phyloP scores from a whole-genome alignment of 2,888 invertebrate genomes.

The Conops quadrifasciatus region DNA sequence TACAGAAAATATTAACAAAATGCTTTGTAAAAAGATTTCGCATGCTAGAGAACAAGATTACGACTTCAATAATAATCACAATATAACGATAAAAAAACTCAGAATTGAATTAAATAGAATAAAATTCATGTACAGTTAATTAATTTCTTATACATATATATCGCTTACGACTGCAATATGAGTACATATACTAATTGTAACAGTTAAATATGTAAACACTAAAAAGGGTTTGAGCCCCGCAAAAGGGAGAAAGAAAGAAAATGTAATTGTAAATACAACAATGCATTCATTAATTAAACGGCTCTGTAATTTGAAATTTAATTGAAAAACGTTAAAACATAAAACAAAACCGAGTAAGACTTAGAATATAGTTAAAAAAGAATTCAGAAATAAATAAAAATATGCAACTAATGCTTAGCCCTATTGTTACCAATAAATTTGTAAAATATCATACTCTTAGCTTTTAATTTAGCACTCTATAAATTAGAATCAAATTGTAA shows the following conservation, averaged over 20 bases:
- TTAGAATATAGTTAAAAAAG: background rate
- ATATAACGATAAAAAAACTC: conserved; percentile 57
- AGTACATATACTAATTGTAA: conserved; percentile 35
- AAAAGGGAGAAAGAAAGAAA: conserved; percentile 18
- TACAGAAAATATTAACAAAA: conserved; percentile 44
- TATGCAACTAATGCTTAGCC: background rate
- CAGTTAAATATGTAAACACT: conserved; percentile 34
- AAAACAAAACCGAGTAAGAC: no score
- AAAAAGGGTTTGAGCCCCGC: background rate
- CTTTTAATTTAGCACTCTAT: conserved; percentile 31
- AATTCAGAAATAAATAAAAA: background rate
- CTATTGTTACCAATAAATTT: conserved; percentile 1
- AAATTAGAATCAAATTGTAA: conserved; percentile 37
- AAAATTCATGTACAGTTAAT: conserved; percentile 61
- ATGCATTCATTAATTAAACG: background rate
- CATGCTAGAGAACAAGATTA: conserved; percentile 13
- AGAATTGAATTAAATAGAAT: conserved; percentile 61
- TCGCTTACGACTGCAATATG: conserved; percentile 14
- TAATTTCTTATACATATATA: conserved; percentile 32
- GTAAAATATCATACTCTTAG: background rate
- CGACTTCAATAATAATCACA: conserved; percentile 33
- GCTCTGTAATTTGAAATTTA: no score
- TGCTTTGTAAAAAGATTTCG: conserved; percentile 36
- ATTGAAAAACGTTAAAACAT: no score
- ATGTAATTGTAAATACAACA: background rate